phyloP scores from a whole-genome alignment of 2,888 invertebrate species.

The Thymelicus sylvestris region DNA sequence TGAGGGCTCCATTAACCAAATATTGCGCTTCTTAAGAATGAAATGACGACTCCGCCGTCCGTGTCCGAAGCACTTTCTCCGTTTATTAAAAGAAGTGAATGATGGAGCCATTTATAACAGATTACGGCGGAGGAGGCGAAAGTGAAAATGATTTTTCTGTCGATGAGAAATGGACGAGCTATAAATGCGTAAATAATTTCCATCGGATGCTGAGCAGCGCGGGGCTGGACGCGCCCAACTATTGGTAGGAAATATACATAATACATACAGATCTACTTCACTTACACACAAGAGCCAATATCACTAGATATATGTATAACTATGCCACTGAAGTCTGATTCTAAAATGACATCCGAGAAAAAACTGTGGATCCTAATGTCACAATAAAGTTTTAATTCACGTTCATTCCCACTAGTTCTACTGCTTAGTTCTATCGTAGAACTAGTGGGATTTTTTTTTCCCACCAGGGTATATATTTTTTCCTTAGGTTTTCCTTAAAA shows the following conservation, averaged over 20 bases:
- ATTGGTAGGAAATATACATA: not conserved
- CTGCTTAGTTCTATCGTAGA: too few relatives aligned
- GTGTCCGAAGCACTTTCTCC: conserved; percentile 21
- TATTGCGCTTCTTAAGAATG: conserved; percentile 4
- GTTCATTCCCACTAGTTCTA: too few relatives aligned
- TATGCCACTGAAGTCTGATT: too few relatives aligned
- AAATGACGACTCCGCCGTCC: conserved; percentile 14
- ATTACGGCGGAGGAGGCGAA: conserved; percentile 15
- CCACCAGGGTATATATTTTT: too few relatives aligned
- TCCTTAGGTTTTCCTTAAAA: too few relatives aligned
- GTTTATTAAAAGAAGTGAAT: conserved; percentile 31
- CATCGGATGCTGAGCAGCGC: not conserved
- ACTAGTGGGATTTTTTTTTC: too few relatives aligned
- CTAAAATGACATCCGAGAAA: too few relatives aligned
- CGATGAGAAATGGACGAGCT: conserved; percentile 5
- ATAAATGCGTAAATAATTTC: conserved; percentile 7
- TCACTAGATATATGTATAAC: too few relatives aligned
- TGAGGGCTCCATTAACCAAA: conserved; percentile 21
- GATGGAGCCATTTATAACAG: conserved; percentile 35
- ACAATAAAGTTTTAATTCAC: too few relatives aligned
- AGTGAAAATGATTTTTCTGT: conserved; percentile 22
- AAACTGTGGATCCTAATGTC: too few relatives aligned
- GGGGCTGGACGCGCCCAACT: not conserved
- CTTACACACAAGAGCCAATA: too few relatives aligned
- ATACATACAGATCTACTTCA: not conserved